These are phyloP conservation scores for Petromus typicus DNA, from an alignment of 2,113 vertebrate genomes.

Conservation along the genomic window DNA sequence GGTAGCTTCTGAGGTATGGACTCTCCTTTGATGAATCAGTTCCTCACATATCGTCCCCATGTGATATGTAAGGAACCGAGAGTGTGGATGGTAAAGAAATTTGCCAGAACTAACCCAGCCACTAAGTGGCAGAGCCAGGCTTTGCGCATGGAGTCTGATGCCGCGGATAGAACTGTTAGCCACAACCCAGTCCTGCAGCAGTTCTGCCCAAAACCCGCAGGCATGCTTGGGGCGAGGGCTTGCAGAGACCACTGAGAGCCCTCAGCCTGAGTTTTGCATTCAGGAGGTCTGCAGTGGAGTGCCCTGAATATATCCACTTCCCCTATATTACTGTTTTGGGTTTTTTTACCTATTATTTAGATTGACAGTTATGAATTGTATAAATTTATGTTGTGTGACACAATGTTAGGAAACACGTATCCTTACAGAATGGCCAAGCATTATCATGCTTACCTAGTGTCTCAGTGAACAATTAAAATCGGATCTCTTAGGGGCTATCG, in stretches of 20 bases:
- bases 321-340: background rate
- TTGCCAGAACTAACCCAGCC: no score
- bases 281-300: background rate
- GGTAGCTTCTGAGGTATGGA: rapidly evolving
- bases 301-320: background rate
- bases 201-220: background rate
- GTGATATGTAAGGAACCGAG: background rate
- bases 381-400: rapidly evolving
- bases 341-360: background rate
- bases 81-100: background rate
- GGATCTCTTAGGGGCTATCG: background rate
- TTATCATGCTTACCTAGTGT: rapidly evolving
- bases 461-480: background rate
- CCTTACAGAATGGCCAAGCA: background rate
- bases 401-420: background rate
- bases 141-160: rapidly evolving
- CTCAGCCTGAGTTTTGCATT: background rate
- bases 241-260: no score
- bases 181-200: background rate
- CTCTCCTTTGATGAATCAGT: rapidly evolving
- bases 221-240: background rate
- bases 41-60: rapidly evolving
- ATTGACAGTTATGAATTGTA: background rate
- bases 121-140: rapidly evolving
- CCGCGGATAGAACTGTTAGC: no score